Evolutionary conservation across 2,113 vertebrate genomes (phyloP), one percentile per base, ranked within the genome.

Genomic region (Corythaeola cristata): DNA sequence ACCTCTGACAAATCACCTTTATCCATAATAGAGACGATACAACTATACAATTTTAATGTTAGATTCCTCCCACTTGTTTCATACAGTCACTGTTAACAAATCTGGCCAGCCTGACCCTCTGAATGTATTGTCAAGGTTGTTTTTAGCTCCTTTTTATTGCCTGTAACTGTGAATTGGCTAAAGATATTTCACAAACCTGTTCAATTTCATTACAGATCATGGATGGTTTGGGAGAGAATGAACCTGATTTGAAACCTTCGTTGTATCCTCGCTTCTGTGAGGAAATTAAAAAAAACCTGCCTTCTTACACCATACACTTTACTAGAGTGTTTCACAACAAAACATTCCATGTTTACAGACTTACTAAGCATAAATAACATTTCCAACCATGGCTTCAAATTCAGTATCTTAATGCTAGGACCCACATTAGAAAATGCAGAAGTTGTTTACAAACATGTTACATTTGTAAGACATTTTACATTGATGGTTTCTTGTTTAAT

Each of bases 341-440:
- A 97, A 99, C 99, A 15, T 99, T 99, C 97, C 98, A 99, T 0
- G 99, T 99, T 68, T 99, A 99, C 98, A 98, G 97, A 90, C 97
- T 99, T 20, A 90, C 97, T 67, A 97, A 96, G 71, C 97, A 96
- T 92, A 98, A 98, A 96, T 98, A 97, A 74, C 9, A 0, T 64
- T 58, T 39, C 81, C 44, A 73, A 10, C 55, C 53, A 2, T 4
- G 15, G 77, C 86, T 75, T 88, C 74, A 53, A n/a, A 27, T 68
- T 81, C 71, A 95, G 44, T 87, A 71, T 89, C 93, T 74, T 71
- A 83, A 56, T 53, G 52, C 81, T 91, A 89, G 92, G 73, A 85
- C n/a, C 76, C 53, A 33, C 78, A 16, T 35, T 76, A 95, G 71
- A 44, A 85, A 93, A 67, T 64, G 26, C 93, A 88, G 63, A 82